Evolutionary conservation across 92 coral and sea anemone species (phyloP), one percentile per base, ranked within the genome.

Genomic region (Siderastrea radians): DNA sequence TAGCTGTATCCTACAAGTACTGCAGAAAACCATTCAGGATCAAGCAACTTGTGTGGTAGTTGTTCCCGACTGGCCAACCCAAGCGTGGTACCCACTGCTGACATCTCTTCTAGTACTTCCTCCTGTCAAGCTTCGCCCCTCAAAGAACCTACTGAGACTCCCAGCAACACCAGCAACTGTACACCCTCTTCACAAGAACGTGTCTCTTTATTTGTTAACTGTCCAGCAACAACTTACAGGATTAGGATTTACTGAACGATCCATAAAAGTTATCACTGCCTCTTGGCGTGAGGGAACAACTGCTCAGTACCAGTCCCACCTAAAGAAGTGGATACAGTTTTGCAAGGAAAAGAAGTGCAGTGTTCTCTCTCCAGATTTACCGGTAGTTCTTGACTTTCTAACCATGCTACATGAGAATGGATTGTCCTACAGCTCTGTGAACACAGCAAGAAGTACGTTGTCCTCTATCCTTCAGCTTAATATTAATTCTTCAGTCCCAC

Each of bases 201-300:
- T 87, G 75, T 60, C 63, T 49, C 89, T 72, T 81, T n/a, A 55
- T 87, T 49, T 87, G 91, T 82, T 58, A 87, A 54, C 63, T 87
- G 69, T 91, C 82, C 55, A 88, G 92, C 66, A 72, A 68, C 89
- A 88, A 71, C 88, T 91, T 47, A 45, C 45, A 43, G 60, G 66
- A 26, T 54, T 77, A 5, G 92, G 92, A 49, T 83, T 87, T 64
- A 75, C 92, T 16, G 60, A 82, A 64, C 78, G 81, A 16, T 67
- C 89, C 11, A 83, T 82, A 9, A 54, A 87, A 6, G 65, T 87
- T 6, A 82, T 82, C 7, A 72, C 76, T 12, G 67, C 94, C 48
- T 86, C 91, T 43, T 91, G 91, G 94, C 49, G 91, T 55, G 79
- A 77, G 53, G 84, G 94, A 50, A 91, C 94, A 2, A 87, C 80